Percentiles rank a stretch among this genome's conserved stretches.
These are phyloP conservation scores for Himalopsyche phryganea DNA, from an alignment of 1,140 invertebrate species.

Conservation along the genomic window DNA sequence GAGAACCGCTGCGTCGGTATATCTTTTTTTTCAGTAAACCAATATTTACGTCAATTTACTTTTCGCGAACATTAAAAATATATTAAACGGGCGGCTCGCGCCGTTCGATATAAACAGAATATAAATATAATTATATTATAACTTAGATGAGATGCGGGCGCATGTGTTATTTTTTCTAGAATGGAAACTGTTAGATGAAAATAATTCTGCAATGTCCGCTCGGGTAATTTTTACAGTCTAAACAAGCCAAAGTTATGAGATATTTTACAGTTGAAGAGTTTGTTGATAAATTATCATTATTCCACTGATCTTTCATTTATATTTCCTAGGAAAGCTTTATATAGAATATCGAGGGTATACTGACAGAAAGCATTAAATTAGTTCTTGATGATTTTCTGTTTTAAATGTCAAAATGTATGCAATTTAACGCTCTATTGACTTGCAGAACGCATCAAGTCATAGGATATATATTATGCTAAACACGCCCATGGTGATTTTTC, in stretches of 20 bases:
- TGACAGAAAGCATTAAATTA: no score
- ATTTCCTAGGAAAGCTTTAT: no score
- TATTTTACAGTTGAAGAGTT: constrained; percentile 13
- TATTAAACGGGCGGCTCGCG: constrained; percentile 8
- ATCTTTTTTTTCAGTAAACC: constrained; percentile 8
- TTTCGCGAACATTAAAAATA: constrained; percentile 12
- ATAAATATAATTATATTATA: constrained; percentile 7
- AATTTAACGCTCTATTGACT: no score
- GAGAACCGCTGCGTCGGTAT: background rate
- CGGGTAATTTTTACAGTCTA: constrained; percentile 10
- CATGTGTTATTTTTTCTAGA: background rate
- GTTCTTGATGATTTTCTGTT: no score
- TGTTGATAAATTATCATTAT: background rate
- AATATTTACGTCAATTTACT: constrained; percentile 24
- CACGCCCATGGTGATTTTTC: no score
- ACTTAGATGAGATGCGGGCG: no score
- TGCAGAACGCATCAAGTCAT: no score
- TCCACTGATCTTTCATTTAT: no score
- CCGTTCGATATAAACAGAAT: constrained; percentile 18
- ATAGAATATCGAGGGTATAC: no score
- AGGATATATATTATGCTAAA: no score
- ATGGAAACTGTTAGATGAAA: background rate
- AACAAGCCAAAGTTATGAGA: constrained; percentile 22
- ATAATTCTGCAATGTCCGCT: constrained; percentile 12
- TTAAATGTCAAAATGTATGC: no score